phyloP scores from a whole-genome alignment of 2,113 vertebrate genomes.

The chimpanzee (Pan troglodytes) region NHGRI_mPanTro3-v2.1_pri NC_072414.2:81421001-81421500 shows the following conservation, averaged over 20 bases:
- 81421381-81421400: neutral
- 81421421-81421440: neutral
- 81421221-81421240: slow-evolving; percentile 94
- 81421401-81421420: neutral
- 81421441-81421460: neutral
- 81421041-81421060: neutral
- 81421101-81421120: neutral
- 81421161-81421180: neutral
- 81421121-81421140: neutral
- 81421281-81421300: slow-evolving; percentile 84
- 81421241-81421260: slow-evolving; percentile 82
- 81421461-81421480: neutral
- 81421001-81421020: neutral
- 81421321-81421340: slow-evolving; percentile 64
- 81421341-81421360: neutral
- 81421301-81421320: slow-evolving; percentile 83
- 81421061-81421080: neutral
- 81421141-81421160: neutral
- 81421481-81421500: neutral
- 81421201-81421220: slow-evolving; percentile 85
- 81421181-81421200: neutral
- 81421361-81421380: neutral
- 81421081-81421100: neutral
- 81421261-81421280: slow-evolving; percentile 89
- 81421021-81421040: neutral